A percentile compares a stretch with the other conserved stretches of the same genome.
These are phyloP conservation scores for Drosophila formosana DNA, from an alignment of 2,888 invertebrate genomes.

Conservation along the genomic window DNA sequence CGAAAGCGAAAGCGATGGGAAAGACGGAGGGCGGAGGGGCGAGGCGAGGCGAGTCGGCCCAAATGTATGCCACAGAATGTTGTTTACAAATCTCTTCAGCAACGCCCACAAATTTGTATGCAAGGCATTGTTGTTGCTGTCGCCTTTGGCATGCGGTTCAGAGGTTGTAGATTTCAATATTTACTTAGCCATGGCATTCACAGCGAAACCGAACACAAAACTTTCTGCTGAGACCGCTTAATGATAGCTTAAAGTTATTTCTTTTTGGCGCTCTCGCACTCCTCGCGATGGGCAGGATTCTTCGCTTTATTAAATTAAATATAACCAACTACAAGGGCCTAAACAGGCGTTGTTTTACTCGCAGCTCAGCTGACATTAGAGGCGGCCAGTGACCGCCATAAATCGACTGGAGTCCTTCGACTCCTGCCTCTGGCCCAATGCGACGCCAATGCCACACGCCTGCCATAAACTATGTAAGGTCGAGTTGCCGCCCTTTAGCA, in stretches of 20 bases:
- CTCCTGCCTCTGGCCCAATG: not conserved
- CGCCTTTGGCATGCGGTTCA: conserved; percentile 67
- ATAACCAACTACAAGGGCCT: conserved; percentile 15
- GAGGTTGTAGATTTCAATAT: conserved; percentile 75
- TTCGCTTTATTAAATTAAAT: conserved; percentile 73
- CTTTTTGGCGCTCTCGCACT: not conserved
- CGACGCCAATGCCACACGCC: conserved; percentile 50
- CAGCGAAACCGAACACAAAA: conserved; percentile 38
- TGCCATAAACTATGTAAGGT: conserved; percentile 62
- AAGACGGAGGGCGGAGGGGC: not conserved
- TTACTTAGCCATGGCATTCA: conserved; percentile 58
- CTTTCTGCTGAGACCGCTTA: conserved; percentile 60
- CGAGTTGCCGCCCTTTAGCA: conserved; percentile 46
- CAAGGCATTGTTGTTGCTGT: conserved; percentile 65
- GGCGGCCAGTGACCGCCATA: conserved; percentile 47
- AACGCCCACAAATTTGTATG: conserved; percentile 78
- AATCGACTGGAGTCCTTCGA: conserved; percentile 47
- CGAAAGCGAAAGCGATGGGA: conserved; percentile 15
- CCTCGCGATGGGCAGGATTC: conserved; percentile 7
- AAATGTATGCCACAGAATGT: conserved; percentile 77
- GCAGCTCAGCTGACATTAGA: conserved; percentile 50
- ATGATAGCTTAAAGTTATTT: conserved; percentile 72
- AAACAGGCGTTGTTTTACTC: conserved; percentile 22
- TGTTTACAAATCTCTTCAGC: conserved; percentile 80
- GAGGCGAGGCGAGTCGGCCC: conserved; percentile 35